phyloP scores from a whole-genome alignment of 2,888 invertebrate genomes.

The Drosophila pullipes region DNA sequence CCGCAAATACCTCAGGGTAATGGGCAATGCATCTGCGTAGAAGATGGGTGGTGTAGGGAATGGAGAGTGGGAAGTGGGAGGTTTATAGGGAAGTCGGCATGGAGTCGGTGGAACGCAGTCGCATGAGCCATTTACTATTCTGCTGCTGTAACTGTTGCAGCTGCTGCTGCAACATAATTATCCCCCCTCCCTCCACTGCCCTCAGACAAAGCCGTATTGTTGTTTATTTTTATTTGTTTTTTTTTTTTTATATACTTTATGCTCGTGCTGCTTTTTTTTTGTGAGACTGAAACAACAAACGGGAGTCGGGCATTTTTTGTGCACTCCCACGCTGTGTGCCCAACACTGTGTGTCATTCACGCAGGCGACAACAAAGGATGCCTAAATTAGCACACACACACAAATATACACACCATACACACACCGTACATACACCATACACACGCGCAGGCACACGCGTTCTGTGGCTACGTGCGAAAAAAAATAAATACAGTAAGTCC shows the following conservation, averaged over 20 bases:
- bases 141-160: constrained; percentile 53
- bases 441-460: constrained; percentile 13
- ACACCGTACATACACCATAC: no score
- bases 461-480: constrained; percentile 55
- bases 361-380: constrained; percentile 62
- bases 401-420: constrained; percentile 21
- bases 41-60: neutral
- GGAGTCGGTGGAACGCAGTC: constrained; percentile 12
- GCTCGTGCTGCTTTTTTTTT: constrained; percentile 18
- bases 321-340: constrained; percentile 25
- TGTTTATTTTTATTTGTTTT: constrained; percentile 43
- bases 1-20: constrained; percentile 34
- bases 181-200: constrained; percentile 27
- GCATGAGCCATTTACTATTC: constrained; percentile 47
- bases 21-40: constrained; percentile 21
- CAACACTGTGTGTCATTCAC: constrained; percentile 52
- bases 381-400: constrained; percentile 70
- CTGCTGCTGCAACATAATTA: constrained; percentile 36
- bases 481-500: constrained; percentile 4
- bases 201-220: constrained; percentile 61
- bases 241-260: neutral
- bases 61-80: neutral
- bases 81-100: no score
- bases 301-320: constrained; percentile 56
- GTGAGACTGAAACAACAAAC: constrained; percentile 51